Conservation (phyloP, 92 coral and sea anemone genomes). For the Porites evermanni region DNA sequence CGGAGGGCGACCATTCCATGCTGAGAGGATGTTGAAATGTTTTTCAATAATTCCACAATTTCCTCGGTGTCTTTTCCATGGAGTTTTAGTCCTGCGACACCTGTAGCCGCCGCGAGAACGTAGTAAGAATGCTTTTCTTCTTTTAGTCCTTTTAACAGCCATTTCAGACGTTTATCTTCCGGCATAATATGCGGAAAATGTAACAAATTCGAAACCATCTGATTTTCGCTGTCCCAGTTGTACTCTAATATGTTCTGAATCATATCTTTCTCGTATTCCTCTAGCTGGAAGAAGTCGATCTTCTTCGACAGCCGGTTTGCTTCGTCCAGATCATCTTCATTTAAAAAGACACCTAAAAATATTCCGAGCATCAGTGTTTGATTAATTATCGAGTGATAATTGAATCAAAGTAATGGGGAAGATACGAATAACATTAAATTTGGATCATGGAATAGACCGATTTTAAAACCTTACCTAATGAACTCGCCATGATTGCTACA, state of each 20-base stretch:
- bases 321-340: conserved; percentile 95
- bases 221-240: conserved; percentile 96
- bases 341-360: conserved; percentile 89
- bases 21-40: conserved; percentile 74
- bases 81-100: conserved; percentile 88
- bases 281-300: conserved; percentile 70
- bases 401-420: conserved; percentile 50
- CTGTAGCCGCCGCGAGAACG: conserved; percentile 94
- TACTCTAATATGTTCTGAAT: conserved; percentile 83
- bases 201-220: conserved; percentile 95
- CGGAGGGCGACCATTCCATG: conserved; percentile 94
- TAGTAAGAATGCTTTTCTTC: conserved; percentile 92
- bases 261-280: conserved; percentile 92
- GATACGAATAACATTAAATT: conserved; percentile 2
- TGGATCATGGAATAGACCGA: neutral
- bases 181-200: conserved; percentile 95
- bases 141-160: conserved; percentile 84
- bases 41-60: conserved; percentile 87
- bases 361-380: conserved; percentile 46
- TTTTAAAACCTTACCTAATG: conserved; percentile 84
- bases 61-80: conserved; percentile 81
- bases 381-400: conserved; percentile 76
- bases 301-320: conserved; percentile 91
- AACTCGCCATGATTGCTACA: conserved; percentile 90
- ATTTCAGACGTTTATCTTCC: conserved; percentile 80